Evolutionary conservation across 1,140 invertebrate species (phyloP).

Genomic region (Penaeus japonicus): DNA sequence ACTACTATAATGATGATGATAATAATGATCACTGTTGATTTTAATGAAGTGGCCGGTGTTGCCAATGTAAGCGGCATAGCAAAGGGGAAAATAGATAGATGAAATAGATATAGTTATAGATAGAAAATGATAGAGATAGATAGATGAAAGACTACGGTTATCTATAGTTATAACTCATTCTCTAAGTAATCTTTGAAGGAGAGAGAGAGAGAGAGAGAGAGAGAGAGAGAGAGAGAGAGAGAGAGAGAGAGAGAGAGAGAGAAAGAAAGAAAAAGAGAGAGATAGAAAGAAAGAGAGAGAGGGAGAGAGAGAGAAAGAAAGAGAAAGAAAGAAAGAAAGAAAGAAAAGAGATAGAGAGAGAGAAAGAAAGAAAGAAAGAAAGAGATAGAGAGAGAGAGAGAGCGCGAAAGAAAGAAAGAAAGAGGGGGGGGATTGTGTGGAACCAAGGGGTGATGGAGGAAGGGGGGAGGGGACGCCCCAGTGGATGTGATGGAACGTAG

Average conservation of each 20-base stretch:
- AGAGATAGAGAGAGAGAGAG: background rate
- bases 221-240: too few species aligned
- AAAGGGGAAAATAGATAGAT: too few species aligned
- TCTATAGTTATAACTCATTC: too few species aligned
- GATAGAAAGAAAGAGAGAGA: background rate
- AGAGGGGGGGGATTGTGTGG: background rate
- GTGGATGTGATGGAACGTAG: background rate
- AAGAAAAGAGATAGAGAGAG: background rate
- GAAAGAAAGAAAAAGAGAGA: background rate
- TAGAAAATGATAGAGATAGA: background rate
- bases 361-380: background rate
- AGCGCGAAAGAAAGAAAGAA: background rate
- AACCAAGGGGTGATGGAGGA: background rate
- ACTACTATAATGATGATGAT: too few species aligned
- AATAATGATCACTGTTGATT: too few species aligned
- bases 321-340: background rate
- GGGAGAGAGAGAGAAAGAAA: background rate
- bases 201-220: background rate
- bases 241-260: background rate
- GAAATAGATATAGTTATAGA: too few species aligned
- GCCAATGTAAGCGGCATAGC: too few species aligned
- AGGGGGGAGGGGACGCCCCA: background rate
- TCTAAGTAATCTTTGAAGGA: too few species aligned
- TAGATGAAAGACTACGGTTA: background rate
- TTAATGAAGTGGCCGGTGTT: too few species aligned